A percentile compares a stretch with the other conserved stretches of the same genome.
Conservation (phyloP, 2,113 vertebrate species). For the Chaetops frenatus region DNA sequence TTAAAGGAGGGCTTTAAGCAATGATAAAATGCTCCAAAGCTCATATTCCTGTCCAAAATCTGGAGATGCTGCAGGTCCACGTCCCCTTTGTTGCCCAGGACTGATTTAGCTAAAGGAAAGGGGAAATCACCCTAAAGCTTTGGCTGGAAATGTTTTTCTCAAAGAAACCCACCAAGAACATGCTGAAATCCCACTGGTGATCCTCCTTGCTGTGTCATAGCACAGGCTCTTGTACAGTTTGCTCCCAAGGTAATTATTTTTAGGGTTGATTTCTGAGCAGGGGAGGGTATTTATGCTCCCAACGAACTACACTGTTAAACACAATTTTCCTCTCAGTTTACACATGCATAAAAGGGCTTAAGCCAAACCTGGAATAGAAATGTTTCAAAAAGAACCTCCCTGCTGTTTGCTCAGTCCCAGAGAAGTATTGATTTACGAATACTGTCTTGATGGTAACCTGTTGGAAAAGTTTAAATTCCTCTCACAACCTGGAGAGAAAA, state of each 20-base stretch:
- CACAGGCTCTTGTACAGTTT: not conserved
- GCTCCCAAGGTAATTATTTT: not conserved
- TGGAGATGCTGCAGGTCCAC: not conserved
- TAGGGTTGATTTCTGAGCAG: not conserved
- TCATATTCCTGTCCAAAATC: not conserved
- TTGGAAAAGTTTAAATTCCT: not conserved
- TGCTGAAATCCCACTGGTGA: not conserved
- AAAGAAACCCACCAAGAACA: not conserved
- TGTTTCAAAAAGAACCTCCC: not conserved
- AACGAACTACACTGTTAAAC: rapidly evolving
- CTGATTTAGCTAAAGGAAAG: not conserved
- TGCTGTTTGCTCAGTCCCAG: not conserved
- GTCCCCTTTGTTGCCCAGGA: not conserved
- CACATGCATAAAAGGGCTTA: rapidly evolving
- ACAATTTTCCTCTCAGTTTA: not conserved
- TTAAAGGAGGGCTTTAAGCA: not conserved
- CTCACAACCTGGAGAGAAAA: not conserved
- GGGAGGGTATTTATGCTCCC: not conserved
- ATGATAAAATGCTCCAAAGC: not conserved
- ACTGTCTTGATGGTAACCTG: not conserved
- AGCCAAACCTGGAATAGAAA: not conserved
- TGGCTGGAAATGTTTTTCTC: not conserved
- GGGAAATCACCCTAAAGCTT: not conserved
- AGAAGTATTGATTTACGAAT: not conserved
- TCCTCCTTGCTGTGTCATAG: not conserved